Conservation (phyloP, 2,113 vertebrate species). For the Hypomesus transpacificus region DNA sequence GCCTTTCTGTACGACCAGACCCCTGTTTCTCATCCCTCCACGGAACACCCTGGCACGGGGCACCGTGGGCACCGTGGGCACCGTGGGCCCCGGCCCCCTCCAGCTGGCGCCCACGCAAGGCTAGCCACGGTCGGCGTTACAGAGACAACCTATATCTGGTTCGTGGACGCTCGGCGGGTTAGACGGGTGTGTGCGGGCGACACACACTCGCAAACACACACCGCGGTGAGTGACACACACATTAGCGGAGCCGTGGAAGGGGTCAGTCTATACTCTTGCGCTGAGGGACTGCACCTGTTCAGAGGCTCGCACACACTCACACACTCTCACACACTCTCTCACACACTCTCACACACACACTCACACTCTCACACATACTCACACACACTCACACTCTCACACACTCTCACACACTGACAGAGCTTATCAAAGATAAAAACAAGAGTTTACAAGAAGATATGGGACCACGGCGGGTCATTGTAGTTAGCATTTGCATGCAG, state of each 20-base stretch:
- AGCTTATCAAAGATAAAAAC: constrained; percentile 60
- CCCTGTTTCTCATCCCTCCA: constrained; percentile 37
- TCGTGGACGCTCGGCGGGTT: background rate
- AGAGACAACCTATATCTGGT: constrained; percentile 21
- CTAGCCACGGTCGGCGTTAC: constrained; percentile 34
- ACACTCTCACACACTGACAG: background rate
- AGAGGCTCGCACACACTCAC: background rate
- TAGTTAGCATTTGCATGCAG: constrained; percentile 59
- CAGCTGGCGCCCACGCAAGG: constrained; percentile 55
- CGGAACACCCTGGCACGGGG: constrained; percentile 45
- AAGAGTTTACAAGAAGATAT: constrained; percentile 57
- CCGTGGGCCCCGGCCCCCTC: constrained; percentile 42
- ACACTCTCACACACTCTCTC: constrained; percentile 10
- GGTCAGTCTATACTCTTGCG: background rate
- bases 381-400: background rate
- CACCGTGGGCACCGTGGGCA: constrained; percentile 25
- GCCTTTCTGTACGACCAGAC: constrained; percentile 58
- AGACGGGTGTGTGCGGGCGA: background rate
- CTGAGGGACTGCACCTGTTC: background rate
- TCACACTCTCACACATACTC: background rate
- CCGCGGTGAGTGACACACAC: constrained; percentile 21
- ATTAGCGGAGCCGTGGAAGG: background rate
- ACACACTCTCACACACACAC: background rate
- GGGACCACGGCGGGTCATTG: constrained; percentile 59
- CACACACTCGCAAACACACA: constrained; percentile 1